Evolutionary conservation across 1,140 invertebrate genomes (phyloP), one percentile per base, ranked within the genome.

Genomic region (Drosophila saltans): DNA sequence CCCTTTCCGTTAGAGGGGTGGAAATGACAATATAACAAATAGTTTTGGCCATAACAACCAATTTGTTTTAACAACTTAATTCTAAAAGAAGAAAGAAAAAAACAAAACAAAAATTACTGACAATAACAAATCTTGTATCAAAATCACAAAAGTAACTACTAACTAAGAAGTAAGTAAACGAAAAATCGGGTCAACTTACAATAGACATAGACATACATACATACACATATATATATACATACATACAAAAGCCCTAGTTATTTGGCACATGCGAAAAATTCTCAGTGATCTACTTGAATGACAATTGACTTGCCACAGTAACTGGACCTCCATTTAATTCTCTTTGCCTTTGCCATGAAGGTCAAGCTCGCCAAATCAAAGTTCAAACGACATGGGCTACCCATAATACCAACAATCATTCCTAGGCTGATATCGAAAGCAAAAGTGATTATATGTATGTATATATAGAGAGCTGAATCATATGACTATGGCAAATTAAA

Each of bases 181-280:
- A 8, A 68, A 66, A 88, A 77, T 83, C 61, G 55, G 82, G 82
- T 86, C 82, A 86, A 86, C 78, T 81, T 81, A 60, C 71, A 72
- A 57, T 55, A 30, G 36, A 30, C 71, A 69, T 30, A 30, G 28
- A 30, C 4, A 30, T 2, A 64, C 63, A 83, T 16, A 16, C 16
- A 16, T 16, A 16, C 16, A 16, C 16, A 16, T 16, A 16, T 16
- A 16, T 16, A 16, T 0, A 16, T 16, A 9, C 40, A 10, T 3
- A 3, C 0, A 84, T 76, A 75, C 70, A 75, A 69, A 63, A 60
- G 79, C 75, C 79, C 82, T 79, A 86, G 69, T 68, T 82, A 77
- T 86, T 82, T 81, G 79, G 83, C 83, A 88, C 83, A 88, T 89
- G 83, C 84, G 84, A 88, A 88, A 89, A 88, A 89, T 88, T 83